phyloP scores from a whole-genome alignment of 2,113 vertebrate genomes.

The Gymnogyps californianus region DNA sequence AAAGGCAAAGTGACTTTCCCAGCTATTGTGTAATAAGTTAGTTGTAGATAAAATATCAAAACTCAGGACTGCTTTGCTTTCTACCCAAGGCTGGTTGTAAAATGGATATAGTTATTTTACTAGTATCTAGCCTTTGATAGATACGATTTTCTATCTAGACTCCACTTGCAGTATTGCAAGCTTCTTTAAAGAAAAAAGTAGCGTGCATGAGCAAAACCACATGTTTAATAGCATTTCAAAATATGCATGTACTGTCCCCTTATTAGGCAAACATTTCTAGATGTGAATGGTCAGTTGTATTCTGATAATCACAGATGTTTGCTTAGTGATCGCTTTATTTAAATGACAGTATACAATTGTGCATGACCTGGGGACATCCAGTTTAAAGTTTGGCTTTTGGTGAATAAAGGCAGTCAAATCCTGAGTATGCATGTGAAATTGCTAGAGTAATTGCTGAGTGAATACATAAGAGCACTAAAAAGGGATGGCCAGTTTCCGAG shows the following conservation, averaged over 20 bases:
- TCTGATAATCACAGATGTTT: background rate
- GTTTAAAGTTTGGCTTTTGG: background rate
- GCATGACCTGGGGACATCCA: background rate
- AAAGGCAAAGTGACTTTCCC: background rate
- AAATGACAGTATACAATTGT: background rate
- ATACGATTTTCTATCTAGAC: background rate
- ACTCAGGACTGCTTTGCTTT: background rate
- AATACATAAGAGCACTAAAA: background rate
- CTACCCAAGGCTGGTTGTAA: background rate
- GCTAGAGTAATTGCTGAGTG: background rate
- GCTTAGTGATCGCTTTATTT: background rate
- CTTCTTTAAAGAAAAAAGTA: background rate
- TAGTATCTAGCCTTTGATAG: background rate
- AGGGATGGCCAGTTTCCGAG: background rate
- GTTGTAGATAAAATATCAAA: background rate
- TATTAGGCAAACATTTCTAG: background rate
- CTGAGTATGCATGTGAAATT: background rate
- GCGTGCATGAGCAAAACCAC: background rate
- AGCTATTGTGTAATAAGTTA: background rate
- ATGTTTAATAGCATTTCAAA: background rate
- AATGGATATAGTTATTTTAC: background rate
- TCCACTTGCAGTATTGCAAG: background rate
- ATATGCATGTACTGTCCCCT: background rate
- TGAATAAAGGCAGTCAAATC: background rate
- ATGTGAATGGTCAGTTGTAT: background rate